These are phyloP conservation scores for Danionella dracula DNA, from an alignment of 2,797 vertebrate species.

Conservation along the genomic window DNA sequence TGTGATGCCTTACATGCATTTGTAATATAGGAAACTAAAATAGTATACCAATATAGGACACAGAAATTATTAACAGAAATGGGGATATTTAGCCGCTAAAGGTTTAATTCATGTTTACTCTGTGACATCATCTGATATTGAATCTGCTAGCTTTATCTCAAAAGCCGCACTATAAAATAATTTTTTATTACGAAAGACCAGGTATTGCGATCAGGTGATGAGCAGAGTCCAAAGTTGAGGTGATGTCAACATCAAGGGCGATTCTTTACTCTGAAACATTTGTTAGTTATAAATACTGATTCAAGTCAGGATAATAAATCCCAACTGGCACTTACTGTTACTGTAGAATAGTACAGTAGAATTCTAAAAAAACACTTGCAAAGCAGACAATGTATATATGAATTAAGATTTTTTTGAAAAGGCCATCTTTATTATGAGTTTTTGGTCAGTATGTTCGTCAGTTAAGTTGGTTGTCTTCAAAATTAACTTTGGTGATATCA, in stretches of 20 bases:
- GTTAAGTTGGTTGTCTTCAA: too few relatives aligned
- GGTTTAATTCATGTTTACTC: too few relatives aligned
- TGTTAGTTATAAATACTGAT: conserved; percentile 3
- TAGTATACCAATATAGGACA: too few relatives aligned
- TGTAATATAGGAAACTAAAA: too few relatives aligned
- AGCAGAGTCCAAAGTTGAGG: not conserved
- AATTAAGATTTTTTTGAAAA: conserved; percentile 2
- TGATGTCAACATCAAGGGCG: not conserved
- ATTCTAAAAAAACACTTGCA: conserved; percentile 40
- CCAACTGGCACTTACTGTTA: conserved; percentile 59
- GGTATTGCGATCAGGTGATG: conserved; percentile 5
- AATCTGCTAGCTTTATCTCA: not conserved
- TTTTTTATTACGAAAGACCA: conserved; percentile 17
- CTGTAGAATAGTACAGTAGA: conserved; percentile 55
- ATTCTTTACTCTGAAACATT: not conserved
- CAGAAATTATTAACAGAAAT: conserved; percentile 18
- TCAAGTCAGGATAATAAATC: conserved; percentile 5
- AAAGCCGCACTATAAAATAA: not conserved
- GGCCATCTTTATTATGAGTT: conserved; percentile 22
- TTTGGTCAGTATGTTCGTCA: too few relatives aligned
- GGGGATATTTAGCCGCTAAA: too few relatives aligned
- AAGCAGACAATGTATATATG: not conserved
- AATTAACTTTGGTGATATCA: too few relatives aligned
- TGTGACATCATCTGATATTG: conserved; percentile 2
- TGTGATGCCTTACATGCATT: conserved; percentile 44